Evolutionary conservation across 1,140 invertebrate genomes (phyloP).

Genomic region (Drosophila suzukii): DNA sequence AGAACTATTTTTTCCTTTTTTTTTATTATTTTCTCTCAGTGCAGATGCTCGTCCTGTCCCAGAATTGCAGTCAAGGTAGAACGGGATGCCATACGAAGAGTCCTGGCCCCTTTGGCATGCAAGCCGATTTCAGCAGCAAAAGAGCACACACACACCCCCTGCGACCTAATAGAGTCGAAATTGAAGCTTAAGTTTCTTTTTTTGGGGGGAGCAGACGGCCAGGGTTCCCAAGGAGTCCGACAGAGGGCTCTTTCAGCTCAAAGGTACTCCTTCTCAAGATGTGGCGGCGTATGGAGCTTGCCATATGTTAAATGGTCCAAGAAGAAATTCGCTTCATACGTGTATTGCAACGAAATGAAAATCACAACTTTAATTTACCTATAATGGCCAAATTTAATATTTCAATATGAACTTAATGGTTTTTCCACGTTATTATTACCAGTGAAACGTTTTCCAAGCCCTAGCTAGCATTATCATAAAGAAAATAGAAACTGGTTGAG

Average conservation of each 20-base stretch:
- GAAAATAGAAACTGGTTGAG: background rate
- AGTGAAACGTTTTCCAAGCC: background rate
- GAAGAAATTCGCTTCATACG: background rate
- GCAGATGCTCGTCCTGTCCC: background rate
- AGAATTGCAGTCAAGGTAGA: slow-evolving; percentile 16
- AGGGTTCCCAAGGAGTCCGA: slow-evolving; percentile 16
- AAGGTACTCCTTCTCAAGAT: slow-evolving; percentile 16
- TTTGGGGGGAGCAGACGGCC: background rate
- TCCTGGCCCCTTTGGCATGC: slow-evolving; percentile 39
- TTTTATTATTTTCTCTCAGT: background rate
- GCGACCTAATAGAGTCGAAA: slow-evolving; percentile 54
- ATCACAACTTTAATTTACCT: too few species aligned
- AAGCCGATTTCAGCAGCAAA: slow-evolving; percentile 44
- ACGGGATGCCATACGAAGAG: slow-evolving; percentile 1
- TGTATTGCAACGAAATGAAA: background rate
- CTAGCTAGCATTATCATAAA: background rate
- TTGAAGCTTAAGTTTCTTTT: slow-evolving; percentile 51
- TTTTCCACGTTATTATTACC: too few species aligned
- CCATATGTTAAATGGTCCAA: slow-evolving; percentile 19
- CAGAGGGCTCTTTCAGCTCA: slow-evolving; percentile 32
- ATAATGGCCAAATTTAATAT: too few species aligned
- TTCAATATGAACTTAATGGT: too few species aligned
- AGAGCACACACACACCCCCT: slow-evolving; percentile 22
- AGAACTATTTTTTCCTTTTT: too few species aligned
- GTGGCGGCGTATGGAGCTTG: slow-evolving; percentile 1